phyloP scores from a whole-genome alignment of 2,797 vertebrate species.

The Diplodus puntazzo region DNA sequence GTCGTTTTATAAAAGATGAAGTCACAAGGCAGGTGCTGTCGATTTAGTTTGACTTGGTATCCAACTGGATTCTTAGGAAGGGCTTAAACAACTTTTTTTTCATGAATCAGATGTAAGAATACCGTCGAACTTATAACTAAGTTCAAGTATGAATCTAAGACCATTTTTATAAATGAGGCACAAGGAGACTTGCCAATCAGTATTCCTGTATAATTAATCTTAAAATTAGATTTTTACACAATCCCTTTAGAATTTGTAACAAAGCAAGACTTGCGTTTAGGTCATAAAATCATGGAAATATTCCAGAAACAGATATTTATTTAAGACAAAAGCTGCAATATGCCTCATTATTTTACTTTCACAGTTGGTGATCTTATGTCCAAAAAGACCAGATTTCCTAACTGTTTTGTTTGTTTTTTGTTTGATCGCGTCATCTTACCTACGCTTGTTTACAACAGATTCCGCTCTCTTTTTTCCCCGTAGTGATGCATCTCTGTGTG shows the following conservation, averaged over 20 bases:
- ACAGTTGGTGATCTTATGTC: background rate
- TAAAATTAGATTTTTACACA: conserved; percentile 3
- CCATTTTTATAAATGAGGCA: no score
- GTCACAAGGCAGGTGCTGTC: no score
- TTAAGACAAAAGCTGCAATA: background rate
- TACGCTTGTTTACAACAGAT: conserved; percentile 1
- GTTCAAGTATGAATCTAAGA: no score
- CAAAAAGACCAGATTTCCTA: background rate
- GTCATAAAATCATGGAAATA: background rate
- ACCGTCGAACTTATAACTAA: no score
- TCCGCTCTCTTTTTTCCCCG: background rate
- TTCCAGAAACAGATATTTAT: background rate
- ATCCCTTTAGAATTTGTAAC: background rate
- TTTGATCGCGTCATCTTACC: background rate
- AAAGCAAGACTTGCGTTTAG: background rate
- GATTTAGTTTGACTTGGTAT: no score
- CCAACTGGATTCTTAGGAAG: no score
- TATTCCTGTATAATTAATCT: conserved; percentile 9
- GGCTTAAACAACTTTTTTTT: no score
- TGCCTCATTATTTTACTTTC: background rate
- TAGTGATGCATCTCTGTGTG: conserved; percentile 9
- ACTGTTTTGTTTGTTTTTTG: conserved; percentile 16
- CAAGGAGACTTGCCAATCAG: background rate
- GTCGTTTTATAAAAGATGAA: no score
- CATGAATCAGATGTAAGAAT: no score